Base-by-base conservation (phyloP, 1,140 invertebrate species). In the Agrypnia vestita region DNA sequence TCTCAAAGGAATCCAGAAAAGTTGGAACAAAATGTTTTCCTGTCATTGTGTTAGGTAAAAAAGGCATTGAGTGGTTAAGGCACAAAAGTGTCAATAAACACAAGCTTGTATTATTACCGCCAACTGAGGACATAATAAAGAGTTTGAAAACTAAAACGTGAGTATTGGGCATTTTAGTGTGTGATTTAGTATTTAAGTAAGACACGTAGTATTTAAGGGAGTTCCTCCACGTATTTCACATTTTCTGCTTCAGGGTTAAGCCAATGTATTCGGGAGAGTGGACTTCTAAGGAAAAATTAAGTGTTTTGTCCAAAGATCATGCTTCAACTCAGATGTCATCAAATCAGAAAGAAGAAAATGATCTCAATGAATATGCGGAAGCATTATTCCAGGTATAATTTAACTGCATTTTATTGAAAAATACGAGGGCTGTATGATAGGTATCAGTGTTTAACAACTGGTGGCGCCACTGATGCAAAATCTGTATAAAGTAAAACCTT, bases 41-140 rank as follows among this genome's bases (percentile, higher is more conserved):
- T 10, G 74, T 81, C 6, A 51, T 79, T 13, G 49, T 77, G 4
- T 43, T 81, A 46, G 35, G 56, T 75, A 6, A 13, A 12, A 77
- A 78, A 67, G 80, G 77, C 0, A 11, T 67, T 35, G 62, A 56
- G 17, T 83, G 82, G 82, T 25, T 83, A 17, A 61, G 13, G 46
- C 17, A 62, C 4, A 77, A 79, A 74, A 55, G 13, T 21, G 35
- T 44, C 8, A 35, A 59, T 62, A 53, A 35, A 53, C 71, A 49
- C 15, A 17, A 47, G 8, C 80, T 80, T 6, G n/a, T 81, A n/a
- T 17, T 83, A 19, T 19, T 81, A 25, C 43, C 17, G 10, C 80
- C 82, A 21, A 81, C 80, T 15, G 55, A 56, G 12, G 80, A 81
- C 44, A 79, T 83, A 12, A 56, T 83, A 3, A 4, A n/a, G 55